Base-by-base conservation (phyloP, 2,797 vertebrate genomes). In the Sebastes iracundus region DNA sequence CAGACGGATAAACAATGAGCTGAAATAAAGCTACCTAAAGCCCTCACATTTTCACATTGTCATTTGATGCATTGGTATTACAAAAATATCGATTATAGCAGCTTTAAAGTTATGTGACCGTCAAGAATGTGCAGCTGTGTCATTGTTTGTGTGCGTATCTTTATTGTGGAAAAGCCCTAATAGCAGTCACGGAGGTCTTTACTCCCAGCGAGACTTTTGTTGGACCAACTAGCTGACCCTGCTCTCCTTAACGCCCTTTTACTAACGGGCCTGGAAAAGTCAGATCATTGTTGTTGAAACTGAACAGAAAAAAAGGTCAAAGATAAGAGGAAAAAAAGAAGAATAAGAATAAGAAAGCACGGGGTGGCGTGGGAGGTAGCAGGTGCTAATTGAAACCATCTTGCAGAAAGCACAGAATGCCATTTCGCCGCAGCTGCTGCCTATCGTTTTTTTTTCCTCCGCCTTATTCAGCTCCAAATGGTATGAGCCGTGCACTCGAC, bases 341-440 rank as follows among this genome's bases (percentile, higher is more conserved):
- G 38, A 46, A 46, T 7, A 46, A 72, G 6, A 58, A 81, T 65
- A 83, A 79, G 77, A 75, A 61, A 32, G 30, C 35, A 49, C n/a
- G 8, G 55, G 71, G 77, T 64, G 67, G 76, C 33, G 81, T 87
- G 73, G 81, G 86, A 91, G 89, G 86, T 56, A 81, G 77, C 87
- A 90, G 88, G 83, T 92, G 88, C 67, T 89, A 88, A 91, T 89
- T 91, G 87, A 91, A 88, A 89, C 73, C 81, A 83, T 88, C 87
- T 85, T 84, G 85, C 88, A 87, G 52, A 87, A 85, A 85, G 73
- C 67, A 82, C 77, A 85, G 70, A 87, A 84, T 84, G 82, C 75
- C 84, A 82, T 87, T 88, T 90, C 3, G 4, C 72, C 81, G 79
- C 84, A 93, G 87, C 83, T 88, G 86, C 79, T 87, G 84, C 80